Conservation (phyloP, 2,797 vertebrate species). For the Poecile montanus region DNA sequence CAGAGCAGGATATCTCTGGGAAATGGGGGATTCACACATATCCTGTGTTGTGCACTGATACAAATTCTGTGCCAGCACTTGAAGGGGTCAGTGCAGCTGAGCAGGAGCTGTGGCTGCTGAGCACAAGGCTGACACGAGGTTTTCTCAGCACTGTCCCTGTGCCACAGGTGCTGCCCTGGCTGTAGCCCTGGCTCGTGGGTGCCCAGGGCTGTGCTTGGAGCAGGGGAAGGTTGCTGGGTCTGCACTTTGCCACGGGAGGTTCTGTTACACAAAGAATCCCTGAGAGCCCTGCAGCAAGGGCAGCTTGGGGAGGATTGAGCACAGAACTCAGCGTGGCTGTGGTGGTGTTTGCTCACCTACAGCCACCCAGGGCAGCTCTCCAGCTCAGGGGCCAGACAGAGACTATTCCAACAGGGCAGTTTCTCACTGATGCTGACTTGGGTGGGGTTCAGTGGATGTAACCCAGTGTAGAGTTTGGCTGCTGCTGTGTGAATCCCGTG, state of each 20-base stretch:
- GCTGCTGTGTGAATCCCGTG: background rate
- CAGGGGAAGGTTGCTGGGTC: background rate
- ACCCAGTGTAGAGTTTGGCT: background rate
- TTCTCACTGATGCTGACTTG: background rate
- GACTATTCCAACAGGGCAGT: background rate
- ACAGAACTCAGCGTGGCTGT: background rate
- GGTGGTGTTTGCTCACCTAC: background rate
- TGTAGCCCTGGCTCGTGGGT: fast-evolving
- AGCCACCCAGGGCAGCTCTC: background rate
- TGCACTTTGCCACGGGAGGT: background rate
- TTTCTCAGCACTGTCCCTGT: fast-evolving
- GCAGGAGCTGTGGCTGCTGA: background rate
- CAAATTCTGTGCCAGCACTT: background rate
- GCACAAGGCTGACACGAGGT: background rate
- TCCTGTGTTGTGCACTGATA: background rate
- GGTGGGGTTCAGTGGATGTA: background rate
- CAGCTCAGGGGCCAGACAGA: background rate
- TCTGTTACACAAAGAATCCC: no score
- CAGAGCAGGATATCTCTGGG: background rate
- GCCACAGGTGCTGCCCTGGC: background rate
- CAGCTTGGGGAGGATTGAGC: background rate
- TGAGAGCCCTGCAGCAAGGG: background rate
- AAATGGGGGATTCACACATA: background rate
- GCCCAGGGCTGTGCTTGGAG: background rate
- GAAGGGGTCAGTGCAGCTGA: background rate